Evolutionary conservation across 2,113 vertebrate species (phyloP).

Genomic region (Cyanistes caeruleus): DNA sequence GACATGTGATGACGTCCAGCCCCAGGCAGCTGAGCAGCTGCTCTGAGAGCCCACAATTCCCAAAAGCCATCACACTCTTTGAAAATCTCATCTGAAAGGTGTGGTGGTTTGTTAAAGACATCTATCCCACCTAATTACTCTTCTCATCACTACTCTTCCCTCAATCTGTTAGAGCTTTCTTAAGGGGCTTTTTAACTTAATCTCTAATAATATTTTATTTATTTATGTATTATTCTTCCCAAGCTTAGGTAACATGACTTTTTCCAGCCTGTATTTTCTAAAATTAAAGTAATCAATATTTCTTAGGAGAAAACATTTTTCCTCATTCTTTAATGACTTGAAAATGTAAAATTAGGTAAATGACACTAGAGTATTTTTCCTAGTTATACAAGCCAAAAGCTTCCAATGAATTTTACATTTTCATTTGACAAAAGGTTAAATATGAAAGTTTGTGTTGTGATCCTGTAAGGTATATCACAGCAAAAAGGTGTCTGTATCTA

Average conservation of each 20-base stretch:
- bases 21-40: neutral
- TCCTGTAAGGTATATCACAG: neutral
- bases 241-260: neutral
- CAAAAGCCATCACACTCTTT: neutral
- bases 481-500: neutral
- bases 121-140: neutral
- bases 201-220: neutral
- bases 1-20: rapidly evolving
- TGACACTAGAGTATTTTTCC: neutral
- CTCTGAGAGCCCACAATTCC: neutral
- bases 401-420: neutral
- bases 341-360: neutral
- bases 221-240: neutral
- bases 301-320: neutral
- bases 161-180: neutral
- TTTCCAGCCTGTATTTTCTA: neutral
- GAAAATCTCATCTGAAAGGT: neutral
- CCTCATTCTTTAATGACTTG: neutral
- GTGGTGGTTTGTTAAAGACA: neutral
- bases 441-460: neutral
- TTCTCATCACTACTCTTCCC: neutral
- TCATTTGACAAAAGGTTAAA: neutral
- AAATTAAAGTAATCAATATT: neutral
- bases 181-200: neutral
- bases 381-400: neutral